phyloP scores from a whole-genome alignment of 2,113 vertebrate genomes.

The Asarcornis scutulata region DNA sequence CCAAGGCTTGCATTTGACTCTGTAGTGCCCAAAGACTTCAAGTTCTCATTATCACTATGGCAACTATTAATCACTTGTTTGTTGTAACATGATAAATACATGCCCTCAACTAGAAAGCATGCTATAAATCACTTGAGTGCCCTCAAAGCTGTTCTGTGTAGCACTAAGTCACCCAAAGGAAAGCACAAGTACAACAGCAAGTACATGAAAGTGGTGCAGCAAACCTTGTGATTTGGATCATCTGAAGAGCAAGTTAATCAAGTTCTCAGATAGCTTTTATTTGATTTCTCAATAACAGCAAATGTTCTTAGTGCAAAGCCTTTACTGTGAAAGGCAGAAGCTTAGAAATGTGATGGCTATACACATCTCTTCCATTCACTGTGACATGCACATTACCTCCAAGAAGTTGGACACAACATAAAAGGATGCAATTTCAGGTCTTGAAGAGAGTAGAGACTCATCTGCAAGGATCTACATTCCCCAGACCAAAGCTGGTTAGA shows the following conservation, averaged over 20 bases:
- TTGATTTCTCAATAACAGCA: neutral
- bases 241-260: neutral
- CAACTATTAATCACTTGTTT: constrained; percentile 62
- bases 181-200: neutral
- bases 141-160: constrained; percentile 13
- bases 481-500: neutral
- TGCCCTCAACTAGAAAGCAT: constrained; percentile 49
- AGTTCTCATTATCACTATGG: constrained; percentile 63
- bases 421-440: neutral
- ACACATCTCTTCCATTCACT: neutral
- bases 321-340: neutral
- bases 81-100: constrained; percentile 53
- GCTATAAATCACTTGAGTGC: constrained; percentile 46
- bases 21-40: constrained; percentile 13
- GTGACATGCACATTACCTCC: neutral
- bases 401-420: neutral
- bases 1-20: constrained; percentile 41
- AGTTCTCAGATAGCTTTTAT: neutral
- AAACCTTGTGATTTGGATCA: neutral
- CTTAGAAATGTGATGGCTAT: neutral
- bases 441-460: neutral
- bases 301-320: neutral
- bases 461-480: neutral
- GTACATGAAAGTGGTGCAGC: neutral
- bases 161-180: constrained; percentile 14